Conservation (phyloP, 2,888 invertebrate genomes). For the Erpobdella octoculata region DNA sequence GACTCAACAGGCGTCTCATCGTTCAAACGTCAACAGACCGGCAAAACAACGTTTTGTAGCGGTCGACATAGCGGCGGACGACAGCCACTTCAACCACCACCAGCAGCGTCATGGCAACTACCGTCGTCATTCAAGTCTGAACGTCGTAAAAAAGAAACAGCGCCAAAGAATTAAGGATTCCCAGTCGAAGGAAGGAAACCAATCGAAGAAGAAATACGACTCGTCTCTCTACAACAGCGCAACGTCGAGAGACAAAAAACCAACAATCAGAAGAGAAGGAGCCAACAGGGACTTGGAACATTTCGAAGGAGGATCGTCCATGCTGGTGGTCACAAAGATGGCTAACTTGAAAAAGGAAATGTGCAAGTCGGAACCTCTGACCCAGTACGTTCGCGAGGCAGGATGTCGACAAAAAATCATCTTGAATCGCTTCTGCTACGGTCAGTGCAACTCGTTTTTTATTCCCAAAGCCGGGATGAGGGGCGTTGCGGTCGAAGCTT, state of each 20-base stretch:
- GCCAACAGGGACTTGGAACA: neutral
- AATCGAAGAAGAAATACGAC: neutral
- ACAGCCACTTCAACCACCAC: neutral
- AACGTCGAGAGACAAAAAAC: neutral
- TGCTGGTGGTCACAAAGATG: constrained; percentile 59
- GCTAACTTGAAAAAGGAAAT: constrained; percentile 65
- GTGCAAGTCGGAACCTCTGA: constrained; percentile 67
- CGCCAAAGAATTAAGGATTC: neutral
- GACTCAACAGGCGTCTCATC: neutral
- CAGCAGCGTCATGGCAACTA: neutral
- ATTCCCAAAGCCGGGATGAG: constrained; percentile 58
- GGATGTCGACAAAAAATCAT: constrained; percentile 64
- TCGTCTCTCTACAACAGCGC: neutral
- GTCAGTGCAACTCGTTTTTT: constrained; percentile 73
- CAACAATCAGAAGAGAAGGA: neutral
- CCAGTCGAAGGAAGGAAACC: neutral
- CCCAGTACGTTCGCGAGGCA: constrained; percentile 64
- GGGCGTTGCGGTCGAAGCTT: constrained; percentile 29
- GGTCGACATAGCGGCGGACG: neutral
- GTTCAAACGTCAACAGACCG: neutral
- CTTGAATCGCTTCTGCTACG: constrained; percentile 68
- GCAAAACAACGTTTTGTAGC: neutral
- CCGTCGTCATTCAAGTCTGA: neutral
- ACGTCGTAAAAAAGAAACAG: neutral
- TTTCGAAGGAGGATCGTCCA: constrained; percentile 58